These are phyloP conservation scores for Myopa testacea DNA, from an alignment of 2,888 invertebrate genomes.

Conservation along the genomic window DNA sequence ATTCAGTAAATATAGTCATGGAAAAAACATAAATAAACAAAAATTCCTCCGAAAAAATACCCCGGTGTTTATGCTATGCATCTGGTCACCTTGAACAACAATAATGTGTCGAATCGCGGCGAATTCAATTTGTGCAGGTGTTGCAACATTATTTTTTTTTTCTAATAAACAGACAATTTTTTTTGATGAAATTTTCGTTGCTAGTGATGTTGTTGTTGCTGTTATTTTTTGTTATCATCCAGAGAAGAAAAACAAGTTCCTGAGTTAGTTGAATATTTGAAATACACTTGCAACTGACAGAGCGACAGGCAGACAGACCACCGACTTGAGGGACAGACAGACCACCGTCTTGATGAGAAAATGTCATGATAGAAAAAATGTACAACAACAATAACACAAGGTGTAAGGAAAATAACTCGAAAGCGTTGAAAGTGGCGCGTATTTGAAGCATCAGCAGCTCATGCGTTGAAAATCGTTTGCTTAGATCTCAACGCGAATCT, in stretches of 20 bases:
- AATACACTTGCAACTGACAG: too few relatives aligned
- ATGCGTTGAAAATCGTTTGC: not conserved
- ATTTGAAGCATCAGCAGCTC: slow-evolving; percentile 4
- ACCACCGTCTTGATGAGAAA: too few relatives aligned
- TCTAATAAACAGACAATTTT: not conserved
- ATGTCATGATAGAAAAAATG: too few relatives aligned
- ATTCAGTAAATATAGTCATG: not conserved
- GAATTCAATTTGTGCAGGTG: not conserved
- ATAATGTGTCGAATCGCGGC: not conserved
- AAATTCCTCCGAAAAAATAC: not conserved
- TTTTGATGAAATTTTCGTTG: not conserved
- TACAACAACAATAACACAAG: too few relatives aligned
- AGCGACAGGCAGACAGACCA: too few relatives aligned
- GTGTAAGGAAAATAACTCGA: not conserved
- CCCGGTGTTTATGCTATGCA: too few relatives aligned
- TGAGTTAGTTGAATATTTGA: too few relatives aligned
- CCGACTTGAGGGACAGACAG: too few relatives aligned
- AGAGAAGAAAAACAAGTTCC: too few relatives aligned
- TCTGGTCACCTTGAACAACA: too few relatives aligned
- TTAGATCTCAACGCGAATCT: too few relatives aligned
- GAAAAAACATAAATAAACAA: not conserved
- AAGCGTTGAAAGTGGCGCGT: not conserved
- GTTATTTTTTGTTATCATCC: not conserved
- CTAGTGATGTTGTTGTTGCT: not conserved
- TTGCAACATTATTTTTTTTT: slow-evolving; percentile 20